Evolutionary conservation across 1,140 invertebrate genomes (phyloP).

Genomic region (Anastrepha obliqua): DNA sequence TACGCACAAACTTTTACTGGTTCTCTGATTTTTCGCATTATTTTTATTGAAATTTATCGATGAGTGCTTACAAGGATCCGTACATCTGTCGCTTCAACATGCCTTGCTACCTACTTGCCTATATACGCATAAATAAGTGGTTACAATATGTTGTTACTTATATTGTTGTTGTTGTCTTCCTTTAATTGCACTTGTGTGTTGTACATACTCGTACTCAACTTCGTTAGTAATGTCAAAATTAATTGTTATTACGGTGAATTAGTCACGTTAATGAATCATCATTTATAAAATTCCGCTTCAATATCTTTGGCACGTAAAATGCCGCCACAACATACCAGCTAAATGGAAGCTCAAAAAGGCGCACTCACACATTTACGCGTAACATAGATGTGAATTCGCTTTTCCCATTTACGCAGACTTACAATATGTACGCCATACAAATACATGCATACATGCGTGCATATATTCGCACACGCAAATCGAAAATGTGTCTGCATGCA

Average conservation of each 20-base stretch:
- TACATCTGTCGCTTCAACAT: too few relatives aligned
- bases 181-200: not conserved
- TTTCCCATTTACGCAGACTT: not conserved
- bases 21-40: too few relatives aligned
- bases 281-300: slow-evolving; percentile 37
- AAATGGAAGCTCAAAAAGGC: not conserved
- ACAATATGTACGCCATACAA: not conserved
- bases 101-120: too few relatives aligned
- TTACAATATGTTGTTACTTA: too few relatives aligned
- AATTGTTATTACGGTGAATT: slow-evolving; percentile 54
- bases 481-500: not conserved
- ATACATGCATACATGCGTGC: not conserved
- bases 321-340: not conserved
- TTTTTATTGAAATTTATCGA: too few relatives aligned
- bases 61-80: too few relatives aligned
- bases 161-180: not conserved
- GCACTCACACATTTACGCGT: too few relatives aligned
- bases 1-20: too few relatives aligned
- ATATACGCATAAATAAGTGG: too few relatives aligned
- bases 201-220: not conserved
- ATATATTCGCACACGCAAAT: not conserved
- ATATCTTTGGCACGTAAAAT: slow-evolving; percentile 1
- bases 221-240: slow-evolving; percentile 17
- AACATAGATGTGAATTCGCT: not conserved
- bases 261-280: slow-evolving; percentile 43